A percentile compares a stretch with the other conserved stretches of the same genome.
Evolutionary conservation across 2,888 invertebrate genomes (phyloP).

Genomic region (Tetragonula carbonaria): DNA sequence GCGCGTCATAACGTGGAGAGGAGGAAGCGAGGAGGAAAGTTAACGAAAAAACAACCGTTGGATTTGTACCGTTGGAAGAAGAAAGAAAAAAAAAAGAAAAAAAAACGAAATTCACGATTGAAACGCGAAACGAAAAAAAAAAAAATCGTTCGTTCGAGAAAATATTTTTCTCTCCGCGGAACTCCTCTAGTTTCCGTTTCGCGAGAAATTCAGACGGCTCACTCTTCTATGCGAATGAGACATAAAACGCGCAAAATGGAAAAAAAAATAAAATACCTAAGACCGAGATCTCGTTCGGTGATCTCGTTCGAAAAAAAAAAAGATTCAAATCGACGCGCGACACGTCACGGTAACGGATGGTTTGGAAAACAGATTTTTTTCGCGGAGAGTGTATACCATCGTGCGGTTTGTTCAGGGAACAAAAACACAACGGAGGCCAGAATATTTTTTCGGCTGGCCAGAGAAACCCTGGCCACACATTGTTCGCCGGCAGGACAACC

Average conservation of each 20-base stretch:
- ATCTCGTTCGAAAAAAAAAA: neutral
- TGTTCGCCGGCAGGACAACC: conserved; percentile 59
- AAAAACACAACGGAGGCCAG: conserved; percentile 37
- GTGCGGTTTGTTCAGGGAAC: conserved; percentile 27
- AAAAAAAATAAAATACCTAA: neutral
- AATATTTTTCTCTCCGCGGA: no score
- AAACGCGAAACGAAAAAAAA: no score
- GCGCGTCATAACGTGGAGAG: neutral
- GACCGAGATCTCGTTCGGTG: neutral
- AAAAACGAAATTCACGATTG: no score
- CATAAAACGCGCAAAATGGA: neutral
- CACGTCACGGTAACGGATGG: conserved; percentile 29
- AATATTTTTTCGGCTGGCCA: conserved; percentile 49
- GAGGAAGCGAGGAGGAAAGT: neutral
- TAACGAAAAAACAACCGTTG: neutral
- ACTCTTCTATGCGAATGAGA: neutral
- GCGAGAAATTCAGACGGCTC: neutral
- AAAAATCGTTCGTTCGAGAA: no score
- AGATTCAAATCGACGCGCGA: neutral
- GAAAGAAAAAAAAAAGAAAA: no score
- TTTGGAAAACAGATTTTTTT: conserved; percentile 49
- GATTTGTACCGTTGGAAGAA: no score
- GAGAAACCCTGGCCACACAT: conserved; percentile 21
- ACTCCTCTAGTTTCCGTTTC: neutral
- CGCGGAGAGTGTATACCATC: neutral